A percentile compares a stretch with the other conserved stretches of the same genome.
phyloP scores from a whole-genome alignment of 2,888 invertebrate genomes.

The Fabriciana adippe region DNA sequence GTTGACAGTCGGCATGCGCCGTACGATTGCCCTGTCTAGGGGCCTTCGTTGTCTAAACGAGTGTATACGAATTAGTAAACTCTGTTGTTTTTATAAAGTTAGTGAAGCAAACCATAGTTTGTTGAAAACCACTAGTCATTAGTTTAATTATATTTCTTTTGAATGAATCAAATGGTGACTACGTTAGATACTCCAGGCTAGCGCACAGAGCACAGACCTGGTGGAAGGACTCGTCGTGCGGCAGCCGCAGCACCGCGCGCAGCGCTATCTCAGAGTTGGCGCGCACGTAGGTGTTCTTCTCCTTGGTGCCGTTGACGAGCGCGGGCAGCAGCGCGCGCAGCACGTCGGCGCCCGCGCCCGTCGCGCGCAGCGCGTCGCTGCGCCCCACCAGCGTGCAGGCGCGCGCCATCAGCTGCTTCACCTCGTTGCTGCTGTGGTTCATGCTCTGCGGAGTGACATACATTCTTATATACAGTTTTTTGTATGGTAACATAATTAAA shows the following conservation, averaged over 20 bases:
- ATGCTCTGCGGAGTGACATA: constrained; percentile 84
- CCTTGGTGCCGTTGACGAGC: constrained; percentile 98
- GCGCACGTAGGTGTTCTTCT: constrained; percentile 97
- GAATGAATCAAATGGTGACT: neutral
- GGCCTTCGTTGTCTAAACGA: too few species aligned
- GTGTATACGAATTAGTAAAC: too few species aligned
- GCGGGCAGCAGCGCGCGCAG: constrained; percentile 92
- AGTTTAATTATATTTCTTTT: too few species aligned
- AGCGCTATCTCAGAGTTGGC: constrained; percentile 96
- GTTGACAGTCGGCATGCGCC: too few species aligned
- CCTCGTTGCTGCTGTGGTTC: constrained; percentile 97
- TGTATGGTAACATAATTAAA: too few species aligned
- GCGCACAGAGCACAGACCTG: constrained; percentile 75
- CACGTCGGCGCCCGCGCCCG: constrained; percentile 85
- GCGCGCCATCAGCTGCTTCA: constrained; percentile 94
- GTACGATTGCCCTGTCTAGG: too few species aligned
- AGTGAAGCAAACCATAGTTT: too few species aligned
- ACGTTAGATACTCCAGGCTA: neutral
- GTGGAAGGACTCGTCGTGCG: constrained; percentile 87
- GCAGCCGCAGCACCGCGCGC: constrained; percentile 90
- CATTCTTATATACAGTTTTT: neutral
- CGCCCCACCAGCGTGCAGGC: constrained; percentile 88
- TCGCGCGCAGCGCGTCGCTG: constrained; percentile 65
- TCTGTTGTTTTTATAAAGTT: too few species aligned
- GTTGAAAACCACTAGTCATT: too few species aligned